A percentile compares a stretch with the other conserved stretches of the same genome.
phyloP scores from a whole-genome alignment of 2,113 vertebrate species.

The Glaucomys volans region DNA sequence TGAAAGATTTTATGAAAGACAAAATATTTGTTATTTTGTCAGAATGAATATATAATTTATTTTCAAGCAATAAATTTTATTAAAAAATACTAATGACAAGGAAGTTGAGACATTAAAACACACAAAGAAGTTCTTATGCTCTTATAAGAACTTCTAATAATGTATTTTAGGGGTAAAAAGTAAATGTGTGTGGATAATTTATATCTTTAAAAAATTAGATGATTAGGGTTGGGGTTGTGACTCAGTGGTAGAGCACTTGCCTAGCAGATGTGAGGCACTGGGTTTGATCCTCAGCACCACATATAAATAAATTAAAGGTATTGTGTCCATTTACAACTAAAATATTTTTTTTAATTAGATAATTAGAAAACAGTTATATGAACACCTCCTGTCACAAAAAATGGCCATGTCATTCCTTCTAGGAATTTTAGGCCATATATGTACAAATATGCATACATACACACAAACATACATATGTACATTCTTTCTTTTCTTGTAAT shows the following conservation, averaged over 20 bases:
- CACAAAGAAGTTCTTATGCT: background rate
- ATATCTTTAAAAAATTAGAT: background rate
- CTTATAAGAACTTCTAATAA: conserved; percentile 14
- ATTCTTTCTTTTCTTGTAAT: background rate
- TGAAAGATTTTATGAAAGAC: background rate
- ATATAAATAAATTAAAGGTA: no score
- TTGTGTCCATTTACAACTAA: no score
- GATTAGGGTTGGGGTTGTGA: background rate
- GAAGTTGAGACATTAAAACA: conserved; percentile 12
- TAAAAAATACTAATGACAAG: background rate
- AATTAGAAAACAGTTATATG: background rate
- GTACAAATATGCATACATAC: no score
- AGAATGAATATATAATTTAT: background rate
- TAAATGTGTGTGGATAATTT: background rate
- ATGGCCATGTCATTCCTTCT: background rate
- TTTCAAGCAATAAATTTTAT: background rate
- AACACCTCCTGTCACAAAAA: background rate
- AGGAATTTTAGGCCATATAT: background rate
- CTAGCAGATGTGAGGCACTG: no score
- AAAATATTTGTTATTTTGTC: background rate
- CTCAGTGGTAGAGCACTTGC: no score
- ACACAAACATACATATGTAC: no score
- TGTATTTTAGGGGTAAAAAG: background rate
- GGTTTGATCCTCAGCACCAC: no score
- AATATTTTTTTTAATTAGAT: background rate